Evolutionary conservation across 2,888 invertebrate species (phyloP).

Genomic region (Strigamia transsilvanica): DNA sequence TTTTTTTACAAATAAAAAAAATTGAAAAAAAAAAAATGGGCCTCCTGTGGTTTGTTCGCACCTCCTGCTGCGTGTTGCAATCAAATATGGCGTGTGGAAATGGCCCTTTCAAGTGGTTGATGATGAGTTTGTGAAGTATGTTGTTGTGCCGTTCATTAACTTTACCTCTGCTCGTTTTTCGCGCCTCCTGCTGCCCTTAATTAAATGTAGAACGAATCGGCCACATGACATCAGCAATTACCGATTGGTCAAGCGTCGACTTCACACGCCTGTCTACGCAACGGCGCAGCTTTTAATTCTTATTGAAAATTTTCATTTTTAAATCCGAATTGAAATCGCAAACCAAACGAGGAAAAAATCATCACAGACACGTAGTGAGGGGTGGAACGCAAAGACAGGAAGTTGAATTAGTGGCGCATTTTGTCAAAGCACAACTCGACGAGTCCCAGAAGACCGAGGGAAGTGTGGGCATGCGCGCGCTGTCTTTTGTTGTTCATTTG

Average conservation of each 20-base stretch:
- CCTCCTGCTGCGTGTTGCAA: conserved; percentile 11
- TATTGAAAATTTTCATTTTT: background rate
- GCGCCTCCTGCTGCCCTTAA: conserved; percentile 16
- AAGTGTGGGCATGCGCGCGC: background rate
- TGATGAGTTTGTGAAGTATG: conserved; percentile 11
- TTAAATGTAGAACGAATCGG: conserved; percentile 17
- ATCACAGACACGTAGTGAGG: background rate
- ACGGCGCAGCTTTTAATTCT: background rate
- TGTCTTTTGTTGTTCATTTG: conserved; percentile 17
- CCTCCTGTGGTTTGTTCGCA: background rate
- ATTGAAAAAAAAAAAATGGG: background rate
- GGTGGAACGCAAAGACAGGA: background rate
- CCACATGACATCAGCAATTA: conserved; percentile 10
- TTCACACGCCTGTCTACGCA: background rate
- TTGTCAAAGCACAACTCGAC: background rate
- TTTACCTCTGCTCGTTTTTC: background rate
- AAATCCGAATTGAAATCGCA: too few species aligned
- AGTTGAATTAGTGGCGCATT: background rate
- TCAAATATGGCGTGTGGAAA: conserved; percentile 11
- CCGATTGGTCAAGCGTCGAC: conserved; percentile 25
- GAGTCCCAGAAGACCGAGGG: background rate
- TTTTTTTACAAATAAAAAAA: background rate
- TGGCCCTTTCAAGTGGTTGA: conserved; percentile 15
- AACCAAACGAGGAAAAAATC: background rate
- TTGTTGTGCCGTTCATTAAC: conserved; percentile 14